Evolutionary conservation across 2,888 invertebrate species (phyloP).

Genomic region (Tanypteryx hageni): DNA sequence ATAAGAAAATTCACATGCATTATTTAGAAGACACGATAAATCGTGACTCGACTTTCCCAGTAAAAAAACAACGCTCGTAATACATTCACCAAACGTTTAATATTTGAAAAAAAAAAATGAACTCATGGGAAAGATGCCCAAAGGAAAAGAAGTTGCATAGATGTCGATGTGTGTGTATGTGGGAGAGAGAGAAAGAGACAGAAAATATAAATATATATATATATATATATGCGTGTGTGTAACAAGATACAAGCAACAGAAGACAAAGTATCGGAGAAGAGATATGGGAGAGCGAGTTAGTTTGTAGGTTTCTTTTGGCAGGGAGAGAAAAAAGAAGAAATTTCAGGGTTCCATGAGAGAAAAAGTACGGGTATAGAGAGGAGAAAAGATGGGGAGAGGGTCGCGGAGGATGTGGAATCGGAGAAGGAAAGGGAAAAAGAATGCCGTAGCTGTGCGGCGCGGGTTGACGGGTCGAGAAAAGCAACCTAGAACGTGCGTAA

Average conservation of each 20-base stretch:
- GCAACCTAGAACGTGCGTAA: constrained; percentile 1
- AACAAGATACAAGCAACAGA: background rate
- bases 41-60: background rate
- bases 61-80: background rate
- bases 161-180: background rate
- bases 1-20: background rate
- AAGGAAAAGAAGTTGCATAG: background rate
- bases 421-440: background rate
- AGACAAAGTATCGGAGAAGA: background rate
- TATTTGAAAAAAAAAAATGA: background rate
- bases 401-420: background rate
- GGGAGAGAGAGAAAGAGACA: background rate
- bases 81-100: background rate
- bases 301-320: background rate
- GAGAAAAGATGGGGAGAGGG: background rate
- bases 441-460: background rate
- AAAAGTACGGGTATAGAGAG: background rate
- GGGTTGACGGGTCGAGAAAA: constrained; percentile 3
- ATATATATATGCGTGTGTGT: background rate
- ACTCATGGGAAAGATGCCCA: background rate
- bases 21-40: background rate
- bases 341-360: no score
- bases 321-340: background rate
- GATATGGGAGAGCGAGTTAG: background rate
- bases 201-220: background rate